phyloP scores from a whole-genome alignment of 1,140 invertebrate species.

The Bicyclus anynana region DNA sequence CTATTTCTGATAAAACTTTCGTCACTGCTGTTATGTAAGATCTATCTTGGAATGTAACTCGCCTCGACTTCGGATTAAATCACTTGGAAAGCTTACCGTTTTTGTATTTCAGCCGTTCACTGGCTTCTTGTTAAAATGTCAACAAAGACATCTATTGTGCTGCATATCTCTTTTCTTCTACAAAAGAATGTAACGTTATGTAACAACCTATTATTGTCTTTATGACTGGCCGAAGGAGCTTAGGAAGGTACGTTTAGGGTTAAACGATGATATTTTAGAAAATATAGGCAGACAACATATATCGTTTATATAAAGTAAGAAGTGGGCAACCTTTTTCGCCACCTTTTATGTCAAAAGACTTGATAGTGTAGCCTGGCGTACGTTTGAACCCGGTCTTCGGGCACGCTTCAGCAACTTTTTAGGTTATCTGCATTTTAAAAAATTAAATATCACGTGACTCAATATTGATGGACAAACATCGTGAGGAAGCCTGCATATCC shows the following conservation, averaged over 20 bases:
- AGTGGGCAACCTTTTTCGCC: too few species aligned
- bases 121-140: conserved; percentile 3
- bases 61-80: conserved; percentile 2
- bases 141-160: background rate
- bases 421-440: too few species aligned
- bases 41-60: background rate
- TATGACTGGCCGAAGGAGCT: background rate
- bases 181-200: background rate
- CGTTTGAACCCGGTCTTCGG: too few species aligned
- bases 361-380: too few species aligned
- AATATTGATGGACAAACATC: too few species aligned
- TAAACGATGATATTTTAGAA: too few species aligned
- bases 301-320: too few species aligned
- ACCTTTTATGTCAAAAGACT: too few species aligned
- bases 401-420: too few species aligned
- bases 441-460: too few species aligned
- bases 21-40: conserved; percentile 1
- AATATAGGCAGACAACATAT: too few species aligned
- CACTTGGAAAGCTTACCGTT: conserved; percentile 4
- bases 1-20: background rate
- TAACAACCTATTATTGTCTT: background rate
- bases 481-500: too few species aligned
- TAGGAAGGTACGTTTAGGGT: background rate
- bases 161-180: background rate
- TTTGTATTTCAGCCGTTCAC: background rate